Conservation (phyloP, 1,140 invertebrate species). For the Drosophila varians region DNA sequence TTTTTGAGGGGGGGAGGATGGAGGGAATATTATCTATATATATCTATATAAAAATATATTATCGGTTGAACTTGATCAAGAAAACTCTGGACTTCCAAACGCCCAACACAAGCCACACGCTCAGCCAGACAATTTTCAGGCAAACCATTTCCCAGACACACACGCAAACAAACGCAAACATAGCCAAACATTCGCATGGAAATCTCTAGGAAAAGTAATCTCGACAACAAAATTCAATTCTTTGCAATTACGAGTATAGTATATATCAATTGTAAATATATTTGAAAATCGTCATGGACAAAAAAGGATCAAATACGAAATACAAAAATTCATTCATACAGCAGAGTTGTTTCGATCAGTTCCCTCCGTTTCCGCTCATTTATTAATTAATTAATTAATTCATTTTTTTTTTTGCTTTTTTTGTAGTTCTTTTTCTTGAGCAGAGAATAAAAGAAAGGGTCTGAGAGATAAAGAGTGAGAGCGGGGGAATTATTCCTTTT, state of each 20-base stretch:
- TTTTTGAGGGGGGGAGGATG: not conserved
- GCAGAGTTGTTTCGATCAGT: constrained; percentile 80
- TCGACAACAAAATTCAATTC: constrained; percentile 16
- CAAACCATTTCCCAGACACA: constrained; percentile 12
- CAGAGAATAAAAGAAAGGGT: not conserved
- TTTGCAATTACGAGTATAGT: constrained; percentile 18
- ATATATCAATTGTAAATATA: constrained; percentile 2
- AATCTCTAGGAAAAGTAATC: constrained; percentile 13
- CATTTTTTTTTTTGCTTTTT: not conserved
- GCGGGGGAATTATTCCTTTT: not conserved
- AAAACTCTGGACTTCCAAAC: constrained; percentile 65
- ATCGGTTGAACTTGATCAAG: constrained; percentile 63
- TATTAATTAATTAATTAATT: not conserved
- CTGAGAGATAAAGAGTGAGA: constrained; percentile 6
- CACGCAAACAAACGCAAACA: constrained; percentile 1
- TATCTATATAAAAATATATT: too few species aligned
- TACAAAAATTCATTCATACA: constrained; percentile 43
- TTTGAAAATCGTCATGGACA: not conserved
- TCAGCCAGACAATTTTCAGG: constrained; percentile 17
- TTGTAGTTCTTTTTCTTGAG: not conserved
- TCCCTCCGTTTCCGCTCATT: constrained; percentile 28
- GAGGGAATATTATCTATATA: too few species aligned
- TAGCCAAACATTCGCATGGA: constrained; percentile 5
- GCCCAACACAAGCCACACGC: constrained; percentile 14
- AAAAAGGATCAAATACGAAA: constrained; percentile 19